These are phyloP conservation scores for Corythaeola cristata DNA, from an alignment of 2,113 vertebrate species.

Conservation along the genomic window DNA sequence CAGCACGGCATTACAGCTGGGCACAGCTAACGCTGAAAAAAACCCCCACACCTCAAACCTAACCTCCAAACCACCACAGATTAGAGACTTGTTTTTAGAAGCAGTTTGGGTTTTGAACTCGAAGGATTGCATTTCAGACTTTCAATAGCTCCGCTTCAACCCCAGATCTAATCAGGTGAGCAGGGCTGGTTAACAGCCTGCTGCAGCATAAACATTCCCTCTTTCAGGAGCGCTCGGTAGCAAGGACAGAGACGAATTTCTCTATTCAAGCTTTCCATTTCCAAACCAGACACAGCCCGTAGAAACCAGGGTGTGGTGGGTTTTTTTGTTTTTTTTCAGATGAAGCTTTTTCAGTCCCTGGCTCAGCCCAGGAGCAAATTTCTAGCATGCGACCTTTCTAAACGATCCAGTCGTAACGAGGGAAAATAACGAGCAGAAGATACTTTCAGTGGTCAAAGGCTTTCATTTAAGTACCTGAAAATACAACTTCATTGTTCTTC, in stretches of 20 bases:
- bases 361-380: not conserved
- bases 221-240: not conserved
- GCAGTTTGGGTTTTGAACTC: slow-evolving; percentile 26
- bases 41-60: slow-evolving; percentile 19
- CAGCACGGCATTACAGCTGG: slow-evolving; percentile 41
- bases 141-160: slow-evolving; percentile 27
- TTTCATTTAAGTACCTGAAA: not conserved
- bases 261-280: not conserved
- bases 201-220: not conserved
- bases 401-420: not conserved
- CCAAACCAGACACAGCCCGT: not conserved
- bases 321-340: not conserved
- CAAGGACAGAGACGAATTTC: not conserved
- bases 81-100: slow-evolving; percentile 64
- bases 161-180: slow-evolving; percentile 26
- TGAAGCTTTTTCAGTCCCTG: slow-evolving; percentile 1
- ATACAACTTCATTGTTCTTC: not conserved
- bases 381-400: not conserved
- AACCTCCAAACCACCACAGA: slow-evolving; percentile 55
- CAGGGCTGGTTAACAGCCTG: slow-evolving; percentile 3
- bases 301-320: not conserved
- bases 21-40: slow-evolving; percentile 50
- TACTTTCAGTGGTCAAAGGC: not conserved
- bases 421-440: not conserved
- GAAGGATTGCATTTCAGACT: slow-evolving; percentile 37